A percentile compares a stretch with the other conserved stretches of the same genome.
Conservation (phyloP, 2,797 vertebrate species). For the Chromobotia macracanthus region DNA sequence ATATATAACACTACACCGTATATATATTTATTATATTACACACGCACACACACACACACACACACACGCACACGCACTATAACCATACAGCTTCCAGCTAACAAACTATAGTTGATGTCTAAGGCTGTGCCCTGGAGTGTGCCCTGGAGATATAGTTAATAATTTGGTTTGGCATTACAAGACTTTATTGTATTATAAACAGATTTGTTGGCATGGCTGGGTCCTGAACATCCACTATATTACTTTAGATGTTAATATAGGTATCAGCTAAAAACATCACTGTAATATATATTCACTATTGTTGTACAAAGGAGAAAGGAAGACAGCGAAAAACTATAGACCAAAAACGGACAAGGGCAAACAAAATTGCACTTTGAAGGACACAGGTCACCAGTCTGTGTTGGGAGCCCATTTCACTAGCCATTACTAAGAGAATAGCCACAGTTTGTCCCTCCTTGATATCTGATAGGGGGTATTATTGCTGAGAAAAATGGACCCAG, state of each 20-base stretch:
- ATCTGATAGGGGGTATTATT: conserved; percentile 71
- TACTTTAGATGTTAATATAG: background rate
- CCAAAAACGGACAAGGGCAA: conserved; percentile 18
- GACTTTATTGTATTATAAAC: background rate
- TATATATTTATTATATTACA: too few relatives aligned
- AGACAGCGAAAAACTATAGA: background rate
- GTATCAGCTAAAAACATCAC: background rate
- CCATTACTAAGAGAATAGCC: conserved; percentile 80
- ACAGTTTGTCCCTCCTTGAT: conserved; percentile 77
- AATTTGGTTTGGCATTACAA: too few relatives aligned
- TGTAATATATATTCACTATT: background rate
- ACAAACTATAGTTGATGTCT: background rate
- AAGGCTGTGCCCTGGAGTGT: background rate
- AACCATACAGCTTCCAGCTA: too few relatives aligned
- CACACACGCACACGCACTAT: too few relatives aligned
- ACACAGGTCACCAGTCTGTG: conserved; percentile 64
- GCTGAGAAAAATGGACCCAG: conserved; percentile 64
- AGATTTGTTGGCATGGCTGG: background rate
- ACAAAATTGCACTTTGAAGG: conserved; percentile 25
- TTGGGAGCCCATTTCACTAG: conserved; percentile 73
- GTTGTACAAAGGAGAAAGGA: background rate
- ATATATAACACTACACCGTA: too few relatives aligned
- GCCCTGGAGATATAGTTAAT: too few relatives aligned
- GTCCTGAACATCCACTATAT: background rate
- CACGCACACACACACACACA: too few relatives aligned